Conservation (phyloP, 2,113 vertebrate genomes). For the Gallinago media region DNA sequence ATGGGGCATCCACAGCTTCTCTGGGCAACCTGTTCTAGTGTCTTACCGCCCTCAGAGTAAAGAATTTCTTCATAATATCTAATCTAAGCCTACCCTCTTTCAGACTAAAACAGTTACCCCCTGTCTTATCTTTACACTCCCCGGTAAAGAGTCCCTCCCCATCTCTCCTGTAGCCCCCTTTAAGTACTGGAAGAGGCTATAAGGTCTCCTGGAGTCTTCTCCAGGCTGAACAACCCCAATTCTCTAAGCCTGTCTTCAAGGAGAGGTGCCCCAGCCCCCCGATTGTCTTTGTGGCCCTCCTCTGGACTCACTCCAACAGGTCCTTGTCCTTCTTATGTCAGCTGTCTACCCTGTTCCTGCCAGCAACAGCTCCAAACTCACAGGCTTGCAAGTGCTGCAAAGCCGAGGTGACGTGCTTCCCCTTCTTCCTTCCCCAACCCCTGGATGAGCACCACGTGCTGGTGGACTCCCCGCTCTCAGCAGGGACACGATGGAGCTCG, state of each 20-base stretch:
- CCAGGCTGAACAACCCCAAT: background rate
- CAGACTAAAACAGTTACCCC: background rate
- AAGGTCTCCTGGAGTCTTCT: background rate
- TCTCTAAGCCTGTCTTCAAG: background rate
- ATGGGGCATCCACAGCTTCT: background rate
- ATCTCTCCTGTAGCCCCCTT: background rate
- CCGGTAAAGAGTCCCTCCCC: background rate
- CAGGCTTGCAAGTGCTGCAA: rapidly evolving
- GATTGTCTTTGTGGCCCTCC: background rate
- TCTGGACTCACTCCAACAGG: background rate
- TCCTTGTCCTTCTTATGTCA: background rate
- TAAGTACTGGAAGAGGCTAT: background rate
- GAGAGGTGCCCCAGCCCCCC: background rate
- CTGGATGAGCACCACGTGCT: rapidly evolving
- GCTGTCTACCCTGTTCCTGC: background rate
- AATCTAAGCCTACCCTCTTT: background rate
- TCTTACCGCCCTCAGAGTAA: background rate
- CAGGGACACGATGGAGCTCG: background rate
- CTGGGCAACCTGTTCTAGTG: background rate
- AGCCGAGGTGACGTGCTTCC: rapidly evolving
- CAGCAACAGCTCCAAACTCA: background rate
- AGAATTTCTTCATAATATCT: background rate
- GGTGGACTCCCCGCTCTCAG: background rate
- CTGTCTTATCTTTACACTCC: background rate
- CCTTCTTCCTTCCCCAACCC: background rate